Conservation (phyloP, 2,113 vertebrate genomes). For the Strix aluco region DNA sequence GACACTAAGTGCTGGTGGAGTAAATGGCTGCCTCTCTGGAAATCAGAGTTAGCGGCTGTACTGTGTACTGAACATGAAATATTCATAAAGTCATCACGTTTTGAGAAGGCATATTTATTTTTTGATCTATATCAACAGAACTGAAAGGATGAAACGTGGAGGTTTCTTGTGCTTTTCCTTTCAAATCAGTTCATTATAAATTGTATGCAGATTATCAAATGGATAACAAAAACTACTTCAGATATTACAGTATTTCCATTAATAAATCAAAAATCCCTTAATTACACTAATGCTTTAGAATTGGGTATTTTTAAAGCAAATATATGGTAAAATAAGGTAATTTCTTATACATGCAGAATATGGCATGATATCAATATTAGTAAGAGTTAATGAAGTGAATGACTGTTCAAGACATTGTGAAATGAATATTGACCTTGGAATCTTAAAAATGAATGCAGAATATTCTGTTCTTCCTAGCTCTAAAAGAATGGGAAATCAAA, state of each 20-base stretch:
- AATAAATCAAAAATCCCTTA: neutral
- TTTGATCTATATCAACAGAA: neutral
- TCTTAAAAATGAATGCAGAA: neutral
- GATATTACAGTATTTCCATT: neutral
- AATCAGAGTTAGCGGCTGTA: slow-evolving; percentile 20
- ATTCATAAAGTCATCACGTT: slow-evolving; percentile 4
- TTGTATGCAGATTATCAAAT: neutral
- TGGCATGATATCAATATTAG: neutral
- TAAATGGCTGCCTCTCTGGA: neutral
- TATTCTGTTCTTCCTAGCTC: neutral
- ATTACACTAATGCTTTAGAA: neutral
- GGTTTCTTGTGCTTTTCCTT: neutral
- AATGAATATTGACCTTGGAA: neutral
- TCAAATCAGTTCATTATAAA: neutral
- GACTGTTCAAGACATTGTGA: neutral
- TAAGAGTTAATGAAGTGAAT: neutral
- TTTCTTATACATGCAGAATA: neutral
- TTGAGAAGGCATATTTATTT: slow-evolving; percentile 26
- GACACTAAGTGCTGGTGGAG: neutral
- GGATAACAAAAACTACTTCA: neutral
- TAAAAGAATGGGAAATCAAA: neutral
- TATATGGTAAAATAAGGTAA: neutral
- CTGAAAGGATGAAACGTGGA: neutral
- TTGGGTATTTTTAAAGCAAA: neutral
- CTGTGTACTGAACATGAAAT: slow-evolving; percentile 27